Conservation (phyloP, 2,888 invertebrate species). For the Aspidiotus rigidus region DNA sequence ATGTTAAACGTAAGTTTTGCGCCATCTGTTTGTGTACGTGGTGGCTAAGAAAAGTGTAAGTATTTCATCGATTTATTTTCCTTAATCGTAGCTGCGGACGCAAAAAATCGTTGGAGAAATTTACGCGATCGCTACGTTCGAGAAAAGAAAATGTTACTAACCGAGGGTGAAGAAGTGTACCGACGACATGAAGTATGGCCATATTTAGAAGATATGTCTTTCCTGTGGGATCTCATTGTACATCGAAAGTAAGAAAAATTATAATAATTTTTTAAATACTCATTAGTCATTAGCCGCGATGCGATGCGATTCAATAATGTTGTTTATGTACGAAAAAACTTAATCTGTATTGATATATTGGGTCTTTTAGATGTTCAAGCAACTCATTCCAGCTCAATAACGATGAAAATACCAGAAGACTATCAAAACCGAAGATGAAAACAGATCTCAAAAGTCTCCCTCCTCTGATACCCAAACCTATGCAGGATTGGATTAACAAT, state of each 20-base stretch:
- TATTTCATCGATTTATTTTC: conserved; percentile 3
- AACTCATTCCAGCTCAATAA: conserved; percentile 9
- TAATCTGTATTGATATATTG: background rate
- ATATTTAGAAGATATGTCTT: conserved; percentile 32
- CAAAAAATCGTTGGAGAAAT: conserved; percentile 33
- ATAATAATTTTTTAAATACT: background rate
- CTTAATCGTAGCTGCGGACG: conserved; percentile 21
- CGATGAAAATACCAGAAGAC: conserved; percentile 17
- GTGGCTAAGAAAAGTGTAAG: background rate
- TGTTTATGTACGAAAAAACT: too few relatives aligned
- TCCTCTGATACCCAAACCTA: conserved; percentile 31
- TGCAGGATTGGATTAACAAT: conserved; percentile 31
- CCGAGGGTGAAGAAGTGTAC: conserved; percentile 34
- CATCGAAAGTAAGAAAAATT: conserved; percentile 27
- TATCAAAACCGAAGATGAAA: conserved; percentile 17
- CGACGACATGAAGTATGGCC: conserved; percentile 33
- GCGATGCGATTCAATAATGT: too few relatives aligned
- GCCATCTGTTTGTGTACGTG: background rate
- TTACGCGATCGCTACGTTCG: conserved; percentile 29
- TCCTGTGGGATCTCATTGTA: conserved; percentile 31
- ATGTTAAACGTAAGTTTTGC: conserved; percentile 30
- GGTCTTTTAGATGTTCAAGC: conserved; percentile 10
- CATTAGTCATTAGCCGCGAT: too few relatives aligned
- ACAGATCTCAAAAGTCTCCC: conserved; percentile 28
- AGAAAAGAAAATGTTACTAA: conserved; percentile 30